Base-by-base conservation (phyloP, 35 echinoderm and acorn worm species). In the Heliocidaris tuberculata region DNA sequence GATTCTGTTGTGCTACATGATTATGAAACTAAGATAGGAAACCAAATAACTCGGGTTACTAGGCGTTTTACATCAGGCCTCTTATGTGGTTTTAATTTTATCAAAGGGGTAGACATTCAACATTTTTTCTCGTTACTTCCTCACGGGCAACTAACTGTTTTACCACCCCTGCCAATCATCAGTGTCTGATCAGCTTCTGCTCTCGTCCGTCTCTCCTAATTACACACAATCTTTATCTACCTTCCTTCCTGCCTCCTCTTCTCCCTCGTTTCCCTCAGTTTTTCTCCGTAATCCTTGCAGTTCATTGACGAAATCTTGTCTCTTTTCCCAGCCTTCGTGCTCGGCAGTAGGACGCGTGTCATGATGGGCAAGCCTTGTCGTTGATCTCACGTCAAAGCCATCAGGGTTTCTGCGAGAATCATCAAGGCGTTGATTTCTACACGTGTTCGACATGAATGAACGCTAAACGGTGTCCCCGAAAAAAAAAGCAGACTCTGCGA, bases 401-500 rank as follows among this genome's bases (percentile, higher is more conserved):
- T 89, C 87, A 89, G 32, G 13, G 21, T 48, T 32, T 89, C 87
- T 89, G 87, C 5, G 5, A 32, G 47, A 32, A 12, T 27, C 31
- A 89, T 89, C 87, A 48, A 16, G 31, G 31, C 47, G 47, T 89
- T 89, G 31, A 89, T 89, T 89, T 89, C 87, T 48, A 42, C 87
- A 89, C 31, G 87, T 89, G 87, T 89, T 89, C 24, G 87, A 32
- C 87, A 89, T 89, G 87, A 89, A 89, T 89, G 87, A 89, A 89
- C 87, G 30, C 19, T 32, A 47, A 89, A 47, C 47, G 47, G 87
- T 48, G 87, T 48, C 12, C 31, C 15, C 85, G 9, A 85, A 32
- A 48, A 85, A 32, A 48, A 89, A 89, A 2, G 24, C 87, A 48
- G 15, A 89, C 47, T n/a, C 29, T 17, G 4, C 32, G 19, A 13